A percentile compares a stretch with the other conserved stretches of the same genome.
Evolutionary conservation across 2,888 invertebrate genomes (phyloP).

Genomic region (Deroplatys truncata): DNA sequence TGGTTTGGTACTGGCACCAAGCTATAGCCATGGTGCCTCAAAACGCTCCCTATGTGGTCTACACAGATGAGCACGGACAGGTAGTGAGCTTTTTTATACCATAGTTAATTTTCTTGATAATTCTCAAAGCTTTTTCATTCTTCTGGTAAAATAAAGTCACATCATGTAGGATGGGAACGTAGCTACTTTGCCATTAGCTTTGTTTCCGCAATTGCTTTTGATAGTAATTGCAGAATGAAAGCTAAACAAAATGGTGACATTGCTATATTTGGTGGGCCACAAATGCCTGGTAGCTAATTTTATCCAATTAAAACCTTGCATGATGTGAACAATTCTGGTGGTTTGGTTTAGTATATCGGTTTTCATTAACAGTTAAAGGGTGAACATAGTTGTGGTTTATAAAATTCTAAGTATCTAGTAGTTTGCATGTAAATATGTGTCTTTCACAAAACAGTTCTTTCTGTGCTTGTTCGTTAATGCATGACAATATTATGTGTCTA

Average conservation of each 20-base stretch:
- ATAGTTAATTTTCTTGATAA: conserved; percentile 6
- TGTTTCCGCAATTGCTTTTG: background rate
- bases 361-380: background rate
- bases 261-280: background rate
- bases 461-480: conserved; percentile 11
- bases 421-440: background rate
- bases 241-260: background rate
- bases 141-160: background rate
- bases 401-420: background rate
- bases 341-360: background rate
- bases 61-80: conserved; percentile 95
- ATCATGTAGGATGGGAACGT: background rate
- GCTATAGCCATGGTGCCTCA: conserved; percentile 58
- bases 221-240: background rate
- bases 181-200: background rate
- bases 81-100: conserved; percentile 50
- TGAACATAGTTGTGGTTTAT: background rate
- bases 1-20: conserved; percentile 27
- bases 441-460: background rate
- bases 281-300: background rate
- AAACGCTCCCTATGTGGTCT: conserved; percentile 91
- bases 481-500: background rate
- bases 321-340: background rate
- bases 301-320: background rate
- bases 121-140: background rate